Evolutionary conservation across 2,888 invertebrate genomes (phyloP), one percentile per base, ranked within the genome.

Genomic region (Macaria notata): DNA sequence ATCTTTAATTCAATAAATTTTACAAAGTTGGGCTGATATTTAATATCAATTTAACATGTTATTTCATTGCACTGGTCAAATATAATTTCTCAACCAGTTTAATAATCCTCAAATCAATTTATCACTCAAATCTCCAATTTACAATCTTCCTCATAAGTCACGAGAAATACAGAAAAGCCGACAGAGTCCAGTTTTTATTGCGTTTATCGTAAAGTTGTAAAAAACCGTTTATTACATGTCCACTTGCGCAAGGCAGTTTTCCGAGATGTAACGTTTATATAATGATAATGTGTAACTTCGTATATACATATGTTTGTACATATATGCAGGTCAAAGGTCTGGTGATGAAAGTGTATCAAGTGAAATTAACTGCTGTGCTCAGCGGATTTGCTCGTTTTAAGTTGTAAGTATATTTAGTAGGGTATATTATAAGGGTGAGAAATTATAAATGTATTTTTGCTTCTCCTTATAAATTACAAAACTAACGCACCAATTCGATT

Each of bases 181-280:
- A 31, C 43, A 30, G 29, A n/a, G 19, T 31, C 44, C 56, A 48
- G 48, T 57, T 57, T 56, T 57, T 53, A 47, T 33, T 4, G 9
- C 42, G 41, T 1, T 41, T 57, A 57, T 49, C 45, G 49, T 38
- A 44, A 57, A 57, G 49, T 45, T 49, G 53, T 46, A 57, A 52
- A 36, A 51, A 45, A 49, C 45, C 30, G 43, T 48, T 52, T 49
- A 53, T 57, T 45, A 49, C 57, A 38, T 45, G 30, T 42, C 53
- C 8, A 4, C 19, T 57, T 57, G 36, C 46, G 48, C 31, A 49
- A 57, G 44, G 31, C 19, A 56, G 33, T 56, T 53, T 53, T 49
- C 53, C 49, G 42, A 52, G 48, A 53, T 31, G 49, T 57, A 42
- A 56, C 56, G 4, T 41, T 41, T 53, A 53, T 53, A 31, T 56